phyloP scores from a whole-genome alignment of 2,113 vertebrate species.

The Sturnus vulgaris region DNA sequence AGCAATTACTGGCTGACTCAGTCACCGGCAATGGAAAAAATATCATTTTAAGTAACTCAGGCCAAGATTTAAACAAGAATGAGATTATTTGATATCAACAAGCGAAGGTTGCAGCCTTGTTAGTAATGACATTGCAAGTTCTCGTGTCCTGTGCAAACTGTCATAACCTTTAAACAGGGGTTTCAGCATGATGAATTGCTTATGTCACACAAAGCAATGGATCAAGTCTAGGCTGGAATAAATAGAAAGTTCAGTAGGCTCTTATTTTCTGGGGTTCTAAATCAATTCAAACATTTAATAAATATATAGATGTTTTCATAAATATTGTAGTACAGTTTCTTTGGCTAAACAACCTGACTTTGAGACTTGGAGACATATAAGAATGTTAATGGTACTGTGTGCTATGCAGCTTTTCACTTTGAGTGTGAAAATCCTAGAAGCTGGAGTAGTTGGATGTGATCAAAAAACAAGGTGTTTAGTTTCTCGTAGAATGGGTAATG shows the following conservation, averaged over 20 bases:
- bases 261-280: background rate
- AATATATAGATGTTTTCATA: background rate
- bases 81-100: background rate
- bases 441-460: background rate
- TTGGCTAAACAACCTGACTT: background rate
- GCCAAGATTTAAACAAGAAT: slow-evolving; percentile 26
- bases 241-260: background rate
- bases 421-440: background rate
- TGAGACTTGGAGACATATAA: background rate
- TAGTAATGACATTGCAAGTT: background rate
- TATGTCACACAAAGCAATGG: background rate
- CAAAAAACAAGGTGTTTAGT: background rate
- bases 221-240: background rate
- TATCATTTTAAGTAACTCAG: slow-evolving; percentile 27
- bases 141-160: background rate
- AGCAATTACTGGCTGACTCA: slow-evolving; percentile 26
- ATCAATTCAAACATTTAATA: background rate
- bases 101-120: slow-evolving; percentile 28
- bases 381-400: background rate
- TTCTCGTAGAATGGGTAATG: background rate
- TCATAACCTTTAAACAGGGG: background rate
- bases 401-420: background rate
- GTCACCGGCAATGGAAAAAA: background rate
- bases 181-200: background rate
- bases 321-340: background rate